phyloP scores from a whole-genome alignment of 2,797 vertebrate species.

The Coccyzus lansbergi region DNA sequence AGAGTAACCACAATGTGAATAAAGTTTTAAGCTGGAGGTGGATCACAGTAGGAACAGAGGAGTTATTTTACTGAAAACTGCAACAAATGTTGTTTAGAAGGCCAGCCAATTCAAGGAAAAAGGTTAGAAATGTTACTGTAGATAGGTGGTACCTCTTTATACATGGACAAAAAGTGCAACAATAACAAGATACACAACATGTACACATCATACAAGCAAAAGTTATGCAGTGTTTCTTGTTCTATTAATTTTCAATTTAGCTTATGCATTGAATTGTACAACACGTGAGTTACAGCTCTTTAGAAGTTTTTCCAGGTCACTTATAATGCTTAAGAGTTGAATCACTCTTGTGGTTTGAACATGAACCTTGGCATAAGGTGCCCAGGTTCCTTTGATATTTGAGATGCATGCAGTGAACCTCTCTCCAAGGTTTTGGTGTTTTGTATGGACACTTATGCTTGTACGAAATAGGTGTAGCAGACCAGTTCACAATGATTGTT shows the following conservation, averaged over 20 bases:
- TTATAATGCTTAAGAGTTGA: background rate
- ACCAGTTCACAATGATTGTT: background rate
- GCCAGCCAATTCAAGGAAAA: background rate
- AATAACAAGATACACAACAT: background rate
- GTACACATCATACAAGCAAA: background rate
- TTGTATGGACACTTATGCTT: background rate
- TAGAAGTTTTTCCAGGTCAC: background rate
- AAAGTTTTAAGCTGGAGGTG: background rate
- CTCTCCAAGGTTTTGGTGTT: background rate
- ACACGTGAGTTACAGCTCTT: background rate
- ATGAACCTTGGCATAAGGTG: background rate
- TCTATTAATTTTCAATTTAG: background rate
- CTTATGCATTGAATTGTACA: background rate
- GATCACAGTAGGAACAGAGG: background rate
- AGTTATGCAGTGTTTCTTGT: background rate
- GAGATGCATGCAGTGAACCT: fast-evolving
- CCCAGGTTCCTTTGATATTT: background rate
- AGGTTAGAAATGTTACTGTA: background rate
- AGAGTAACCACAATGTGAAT: background rate
- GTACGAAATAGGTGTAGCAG: background rate
- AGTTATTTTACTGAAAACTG: background rate
- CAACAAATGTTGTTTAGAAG: background rate
- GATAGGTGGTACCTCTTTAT: background rate
- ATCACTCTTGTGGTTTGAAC: background rate
- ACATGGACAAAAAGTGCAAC: background rate